Percentiles rank a stretch among this genome's conserved stretches.
Evolutionary conservation across 1,140 invertebrate species (phyloP).

Genomic region (Streblospio benedicti): DNA sequence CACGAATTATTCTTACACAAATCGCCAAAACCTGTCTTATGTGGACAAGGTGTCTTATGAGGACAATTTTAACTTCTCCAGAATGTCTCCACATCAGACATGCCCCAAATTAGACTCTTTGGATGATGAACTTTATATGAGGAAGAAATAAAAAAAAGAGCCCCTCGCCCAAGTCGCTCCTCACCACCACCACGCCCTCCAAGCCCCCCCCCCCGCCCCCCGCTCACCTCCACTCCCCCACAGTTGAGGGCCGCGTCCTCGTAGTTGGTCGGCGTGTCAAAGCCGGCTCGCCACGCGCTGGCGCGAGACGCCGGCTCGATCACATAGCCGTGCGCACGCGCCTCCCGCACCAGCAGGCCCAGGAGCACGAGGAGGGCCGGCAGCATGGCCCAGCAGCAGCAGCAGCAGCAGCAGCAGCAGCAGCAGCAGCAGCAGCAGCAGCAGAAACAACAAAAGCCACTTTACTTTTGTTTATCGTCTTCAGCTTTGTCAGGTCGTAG

Average conservation of each 20-base stretch:
- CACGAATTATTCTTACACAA: no score
- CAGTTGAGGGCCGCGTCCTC: constrained; percentile 85
- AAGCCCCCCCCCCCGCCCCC: background rate
- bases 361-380: background rate
- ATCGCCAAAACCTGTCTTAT: no score
- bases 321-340: constrained; percentile 61
- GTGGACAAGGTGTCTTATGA: no score
- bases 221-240: constrained; percentile 69
- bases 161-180: background rate
- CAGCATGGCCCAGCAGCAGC: background rate
- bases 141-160: background rate
- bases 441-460: no score
- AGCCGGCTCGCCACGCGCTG: constrained; percentile 71
- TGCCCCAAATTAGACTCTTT: no score
- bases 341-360: background rate
- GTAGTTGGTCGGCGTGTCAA: constrained; percentile 67
- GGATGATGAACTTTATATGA: no score
- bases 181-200: background rate
- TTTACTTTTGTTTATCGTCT: no score
- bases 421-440: no score
- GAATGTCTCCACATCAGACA: background rate
- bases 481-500: no score
- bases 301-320: constrained; percentile 76
- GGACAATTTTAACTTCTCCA: background rate
- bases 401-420: no score